phyloP scores from a whole-genome alignment of 1,140 invertebrate species.

The Subanguina moxae region DNA sequence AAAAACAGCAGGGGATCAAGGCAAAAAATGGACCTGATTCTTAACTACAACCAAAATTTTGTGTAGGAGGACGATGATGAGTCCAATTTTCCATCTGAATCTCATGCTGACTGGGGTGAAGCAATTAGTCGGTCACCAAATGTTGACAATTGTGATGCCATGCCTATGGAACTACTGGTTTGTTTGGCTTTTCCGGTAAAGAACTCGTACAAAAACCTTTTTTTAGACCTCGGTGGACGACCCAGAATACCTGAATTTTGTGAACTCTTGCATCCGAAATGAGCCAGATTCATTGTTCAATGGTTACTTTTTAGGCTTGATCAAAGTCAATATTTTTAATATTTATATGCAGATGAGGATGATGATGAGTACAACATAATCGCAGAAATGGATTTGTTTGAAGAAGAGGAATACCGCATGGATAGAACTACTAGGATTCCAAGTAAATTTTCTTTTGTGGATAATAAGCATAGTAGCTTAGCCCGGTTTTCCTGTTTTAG shows the following conservation, averaged over 20 bases:
- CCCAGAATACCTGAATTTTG: slow-evolving; percentile 16
- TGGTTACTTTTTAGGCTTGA: not conserved
- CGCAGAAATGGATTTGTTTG: slow-evolving; percentile 20
- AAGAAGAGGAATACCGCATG: slow-evolving; percentile 31
- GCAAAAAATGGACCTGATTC: too few species aligned
- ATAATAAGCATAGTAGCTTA: too few species aligned
- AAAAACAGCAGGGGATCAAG: too few species aligned
- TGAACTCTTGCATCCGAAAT: not conserved
- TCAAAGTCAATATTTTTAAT: not conserved
- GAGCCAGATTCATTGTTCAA: not conserved
- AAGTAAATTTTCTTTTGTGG: slow-evolving; percentile 26
- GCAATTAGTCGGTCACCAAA: not conserved
- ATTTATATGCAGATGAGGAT: slow-evolving; percentile 11
- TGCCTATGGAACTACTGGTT: not conserved
- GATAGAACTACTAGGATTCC: slow-evolving; percentile 38
- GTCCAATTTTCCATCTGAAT: slow-evolving; percentile 2
- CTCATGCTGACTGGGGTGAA: slow-evolving; percentile 8
- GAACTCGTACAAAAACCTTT: not conserved
- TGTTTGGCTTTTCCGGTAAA: not conserved
- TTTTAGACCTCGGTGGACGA: slow-evolving; percentile 5
- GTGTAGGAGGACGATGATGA: slow-evolving; percentile 20
- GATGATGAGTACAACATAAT: slow-evolving; percentile 29
- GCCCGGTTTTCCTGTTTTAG: too few species aligned
- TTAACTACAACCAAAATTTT: too few species aligned
- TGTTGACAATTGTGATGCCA: not conserved